Base-by-base conservation (phyloP, 1,140 invertebrate genomes). In the Calliopsis andreniformis region DNA sequence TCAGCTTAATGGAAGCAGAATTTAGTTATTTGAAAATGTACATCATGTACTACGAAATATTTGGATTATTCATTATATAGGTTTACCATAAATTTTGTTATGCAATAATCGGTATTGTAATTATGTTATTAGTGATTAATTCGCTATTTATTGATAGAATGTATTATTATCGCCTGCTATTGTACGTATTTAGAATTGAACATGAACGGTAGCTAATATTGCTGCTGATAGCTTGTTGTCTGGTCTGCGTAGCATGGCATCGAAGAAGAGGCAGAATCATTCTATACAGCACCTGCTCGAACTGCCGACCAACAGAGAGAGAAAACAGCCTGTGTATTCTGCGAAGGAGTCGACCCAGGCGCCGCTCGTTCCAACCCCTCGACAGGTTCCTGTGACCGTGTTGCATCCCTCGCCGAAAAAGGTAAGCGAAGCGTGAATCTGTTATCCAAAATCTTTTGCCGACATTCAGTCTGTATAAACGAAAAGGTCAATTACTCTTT, bases 261-360 rank as follows among this genome's bases (percentile, higher is more conserved):
- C 89, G 68, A 91, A 87, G 83, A 91, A 88, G 82, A 88, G 87
- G 67, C 83, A 91, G 66, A 91, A 91, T 76, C 89, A 92, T 85
- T 91, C 89, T 32, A 92, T 91, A 87, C 91, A 91, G 85, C 90
- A 91, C 83, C 87, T 91, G 58, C 89, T 92, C 71, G 91, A 91
- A 80, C 82, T 92, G 68, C 87, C 91, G 47, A 88, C 88, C 58
- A 89, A 87, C 58, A 87, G 89, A 82, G 88, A 91, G 79, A 88
- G 86, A 66, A 89, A 86, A 82, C 81, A 87, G 68, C 80, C 84
- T 68, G 78, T 79, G 62, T 83, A 86, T 82, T 73, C 86, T 71
- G 70, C 77, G 75, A 82, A 88, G 72, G 87, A 89, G 56, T 80
- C 81, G 67, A 76, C 81, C 58, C 87, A 87, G 70, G 76, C 56